Evolutionary conservation across 2,113 vertebrate species (phyloP).

Genomic region (Ahaetulla prasina): DNA sequence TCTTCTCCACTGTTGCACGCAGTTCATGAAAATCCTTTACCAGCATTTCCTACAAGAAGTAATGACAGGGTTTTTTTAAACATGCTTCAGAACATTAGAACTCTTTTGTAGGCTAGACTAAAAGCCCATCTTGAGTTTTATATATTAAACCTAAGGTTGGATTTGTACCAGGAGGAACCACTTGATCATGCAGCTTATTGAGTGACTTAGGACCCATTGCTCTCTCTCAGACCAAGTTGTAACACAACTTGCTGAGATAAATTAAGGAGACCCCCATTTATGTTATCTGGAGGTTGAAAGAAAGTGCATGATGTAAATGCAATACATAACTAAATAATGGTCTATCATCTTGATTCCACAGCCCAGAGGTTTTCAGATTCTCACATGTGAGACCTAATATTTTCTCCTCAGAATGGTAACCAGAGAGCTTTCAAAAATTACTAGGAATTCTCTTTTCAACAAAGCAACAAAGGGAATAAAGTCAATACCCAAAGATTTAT

Average conservation of each 20-base stretch:
- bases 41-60: neutral
- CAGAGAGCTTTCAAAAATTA: neutral
- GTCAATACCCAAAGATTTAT: neutral
- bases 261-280: neutral
- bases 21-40: neutral
- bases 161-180: neutral
- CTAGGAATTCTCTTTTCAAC: neutral
- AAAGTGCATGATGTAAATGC: neutral
- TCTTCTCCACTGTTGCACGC: neutral
- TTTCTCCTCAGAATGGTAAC: neutral
- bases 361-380: neutral
- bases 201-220: neutral
- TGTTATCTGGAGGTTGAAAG: neutral
- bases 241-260: neutral
- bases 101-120: neutral
- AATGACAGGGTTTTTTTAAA: neutral
- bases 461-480: neutral
- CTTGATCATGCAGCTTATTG: neutral
- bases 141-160: neutral
- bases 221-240: neutral
- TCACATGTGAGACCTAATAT: neutral
- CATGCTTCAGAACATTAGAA: neutral
- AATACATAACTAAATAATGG: neutral
- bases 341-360: neutral
- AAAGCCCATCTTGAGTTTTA: neutral